Percentiles rank a stretch among this genome's conserved stretches.
phyloP scores from a whole-genome alignment of 2,797 vertebrate species.

The Poecilia velifera region DNA sequence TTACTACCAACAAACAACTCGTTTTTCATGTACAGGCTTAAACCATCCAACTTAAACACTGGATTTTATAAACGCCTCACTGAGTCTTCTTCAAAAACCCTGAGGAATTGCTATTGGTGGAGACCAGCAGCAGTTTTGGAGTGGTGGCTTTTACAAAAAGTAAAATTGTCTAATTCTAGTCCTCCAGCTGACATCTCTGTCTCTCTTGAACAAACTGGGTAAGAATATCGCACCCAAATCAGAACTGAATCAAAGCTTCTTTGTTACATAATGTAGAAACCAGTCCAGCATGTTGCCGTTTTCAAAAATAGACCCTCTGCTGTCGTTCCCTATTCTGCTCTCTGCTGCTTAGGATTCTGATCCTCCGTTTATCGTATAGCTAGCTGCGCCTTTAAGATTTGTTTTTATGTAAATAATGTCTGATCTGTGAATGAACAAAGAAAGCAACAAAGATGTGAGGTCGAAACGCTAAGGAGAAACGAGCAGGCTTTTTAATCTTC shows the following conservation, averaged over 20 bases:
- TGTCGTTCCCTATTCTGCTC: neutral
- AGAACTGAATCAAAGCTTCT: neutral
- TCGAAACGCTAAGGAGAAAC: neutral
- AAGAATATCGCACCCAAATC: neutral
- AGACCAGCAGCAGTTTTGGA: neutral
- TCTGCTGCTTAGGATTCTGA: neutral
- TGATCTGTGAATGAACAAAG: neutral
- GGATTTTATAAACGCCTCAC: neutral
- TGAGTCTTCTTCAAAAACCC: neutral
- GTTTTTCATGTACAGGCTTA: neutral
- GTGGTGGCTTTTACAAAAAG: neutral
- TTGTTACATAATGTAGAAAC: neutral
- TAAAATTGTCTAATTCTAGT: neutral
- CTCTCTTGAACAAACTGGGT: neutral
- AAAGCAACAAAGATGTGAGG: neutral
- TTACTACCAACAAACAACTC: no score
- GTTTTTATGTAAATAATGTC: neutral
- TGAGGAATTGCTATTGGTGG: neutral
- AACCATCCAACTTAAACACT: neutral
- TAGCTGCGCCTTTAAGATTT: neutral
- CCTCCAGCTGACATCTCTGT: neutral
- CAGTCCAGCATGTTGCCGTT: neutral
- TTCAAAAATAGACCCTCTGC: neutral
- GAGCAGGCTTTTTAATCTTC: neutral
- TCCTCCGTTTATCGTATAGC: neutral